A percentile compares a stretch with the other conserved stretches of the same genome.
Conservation (phyloP, 2,113 vertebrate species). For the Platycercus adscitus region DNA sequence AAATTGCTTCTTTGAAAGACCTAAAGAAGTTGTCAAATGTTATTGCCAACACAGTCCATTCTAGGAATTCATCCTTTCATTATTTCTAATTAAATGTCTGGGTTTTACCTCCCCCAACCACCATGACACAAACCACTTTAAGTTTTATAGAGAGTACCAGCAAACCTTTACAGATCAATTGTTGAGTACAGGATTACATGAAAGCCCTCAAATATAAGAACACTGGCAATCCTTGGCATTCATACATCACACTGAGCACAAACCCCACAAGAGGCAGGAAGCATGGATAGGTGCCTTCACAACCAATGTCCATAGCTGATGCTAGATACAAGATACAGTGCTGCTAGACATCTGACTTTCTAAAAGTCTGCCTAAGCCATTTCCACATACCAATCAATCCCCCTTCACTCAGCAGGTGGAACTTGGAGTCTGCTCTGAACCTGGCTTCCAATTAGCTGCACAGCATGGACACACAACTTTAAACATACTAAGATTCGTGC, state of each 20-base stretch:
- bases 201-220: background rate
- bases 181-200: background rate
- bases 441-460: conserved; percentile 29
- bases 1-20: background rate
- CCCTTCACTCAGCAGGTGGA: conserved; percentile 9
- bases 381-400: conserved; percentile 11
- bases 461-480: conserved; percentile 21
- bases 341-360: background rate
- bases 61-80: background rate
- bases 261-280: background rate
- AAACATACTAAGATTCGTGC: background rate
- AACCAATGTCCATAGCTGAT: background rate
- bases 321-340: background rate
- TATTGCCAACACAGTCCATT: background rate
- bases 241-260: background rate
- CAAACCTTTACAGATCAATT: background rate
- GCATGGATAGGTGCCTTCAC: background rate
- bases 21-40: background rate
- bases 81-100: background rate
- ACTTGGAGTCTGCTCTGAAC: conserved; percentile 14
- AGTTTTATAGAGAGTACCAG: background rate
- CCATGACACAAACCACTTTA: background rate
- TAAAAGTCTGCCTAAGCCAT: conserved; percentile 2
- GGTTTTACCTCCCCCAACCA: background rate
- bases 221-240: background rate